Evolutionary conservation across 2,888 invertebrate genomes (phyloP).

Genomic region (Atethmia centrago): DNA sequence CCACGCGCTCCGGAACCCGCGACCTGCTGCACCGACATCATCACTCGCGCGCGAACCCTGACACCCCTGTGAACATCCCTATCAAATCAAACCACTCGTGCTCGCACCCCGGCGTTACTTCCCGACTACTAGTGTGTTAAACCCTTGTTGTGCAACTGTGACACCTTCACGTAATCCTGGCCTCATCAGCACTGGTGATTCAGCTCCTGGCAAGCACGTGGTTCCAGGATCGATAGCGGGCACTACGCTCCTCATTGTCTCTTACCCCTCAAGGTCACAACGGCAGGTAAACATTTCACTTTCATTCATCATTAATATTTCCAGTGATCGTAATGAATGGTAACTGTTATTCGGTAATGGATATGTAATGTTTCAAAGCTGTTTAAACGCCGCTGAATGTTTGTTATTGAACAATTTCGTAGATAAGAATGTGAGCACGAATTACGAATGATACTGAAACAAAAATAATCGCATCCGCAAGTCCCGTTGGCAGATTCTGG

Average conservation of each 20-base stretch:
- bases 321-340: constrained; percentile 53
- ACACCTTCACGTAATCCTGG: constrained; percentile 69
- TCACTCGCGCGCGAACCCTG: constrained; percentile 67
- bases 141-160: constrained; percentile 67
- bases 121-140: constrained; percentile 44
- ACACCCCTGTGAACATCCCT: constrained; percentile 32
- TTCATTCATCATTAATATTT: constrained; percentile 72
- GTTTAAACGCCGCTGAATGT: constrained; percentile 27
- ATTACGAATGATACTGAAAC: constrained; percentile 50
- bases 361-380: constrained; percentile 46
- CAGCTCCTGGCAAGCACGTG: constrained; percentile 71
- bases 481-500: constrained; percentile 53
- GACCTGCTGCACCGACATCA: constrained; percentile 58
- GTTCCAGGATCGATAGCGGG: constrained; percentile 76
- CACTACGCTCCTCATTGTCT: constrained; percentile 69
- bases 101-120: constrained; percentile 1
- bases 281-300: constrained; percentile 81
- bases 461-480: constrained; percentile 56
- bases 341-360: constrained; percentile 38
- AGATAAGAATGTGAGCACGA: constrained; percentile 46
- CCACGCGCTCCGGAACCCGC: constrained; percentile 47
- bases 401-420: constrained; percentile 37
- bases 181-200: constrained; percentile 70
- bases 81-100: constrained; percentile 14
- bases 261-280: constrained; percentile 80